phyloP scores from a whole-genome alignment of 2,113 vertebrate genomes.

The Ailurus styani region DNA sequence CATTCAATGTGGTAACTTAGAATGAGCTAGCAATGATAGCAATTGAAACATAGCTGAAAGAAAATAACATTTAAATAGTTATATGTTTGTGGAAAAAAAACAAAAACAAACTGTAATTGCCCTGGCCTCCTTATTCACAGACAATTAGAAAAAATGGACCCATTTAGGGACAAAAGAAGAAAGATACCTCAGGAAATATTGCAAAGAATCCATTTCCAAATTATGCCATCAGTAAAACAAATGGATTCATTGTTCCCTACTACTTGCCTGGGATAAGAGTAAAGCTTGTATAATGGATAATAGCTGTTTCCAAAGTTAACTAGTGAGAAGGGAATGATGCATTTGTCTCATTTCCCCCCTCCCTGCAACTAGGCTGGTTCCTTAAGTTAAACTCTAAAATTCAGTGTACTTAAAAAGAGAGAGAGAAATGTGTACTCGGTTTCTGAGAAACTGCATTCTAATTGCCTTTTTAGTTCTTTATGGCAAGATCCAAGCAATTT shows the following conservation, averaged over 20 bases:
- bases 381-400: background rate
- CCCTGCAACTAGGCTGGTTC: background rate
- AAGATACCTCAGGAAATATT: background rate
- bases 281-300: background rate
- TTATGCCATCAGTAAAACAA: background rate
- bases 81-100: background rate
- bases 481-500: background rate
- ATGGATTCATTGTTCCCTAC: background rate
- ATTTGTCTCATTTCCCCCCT: background rate
- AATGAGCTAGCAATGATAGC: background rate
- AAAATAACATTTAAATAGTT: background rate
- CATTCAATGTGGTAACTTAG: background rate
- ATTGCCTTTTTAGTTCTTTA: background rate
- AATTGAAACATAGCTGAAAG: background rate
- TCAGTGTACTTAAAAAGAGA: background rate
- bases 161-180: background rate
- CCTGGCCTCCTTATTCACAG: background rate
- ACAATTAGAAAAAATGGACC: background rate
- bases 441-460: background rate
- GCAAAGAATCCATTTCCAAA: background rate
- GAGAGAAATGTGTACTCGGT: background rate
- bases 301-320: background rate
- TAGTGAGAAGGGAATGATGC: background rate
- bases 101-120: background rate
- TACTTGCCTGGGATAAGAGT: background rate